Evolutionary conservation across 1,140 invertebrate genomes (phyloP), one percentile per base, ranked within the genome.

Genomic region (Daktulosphaira vitifoliae): DNA sequence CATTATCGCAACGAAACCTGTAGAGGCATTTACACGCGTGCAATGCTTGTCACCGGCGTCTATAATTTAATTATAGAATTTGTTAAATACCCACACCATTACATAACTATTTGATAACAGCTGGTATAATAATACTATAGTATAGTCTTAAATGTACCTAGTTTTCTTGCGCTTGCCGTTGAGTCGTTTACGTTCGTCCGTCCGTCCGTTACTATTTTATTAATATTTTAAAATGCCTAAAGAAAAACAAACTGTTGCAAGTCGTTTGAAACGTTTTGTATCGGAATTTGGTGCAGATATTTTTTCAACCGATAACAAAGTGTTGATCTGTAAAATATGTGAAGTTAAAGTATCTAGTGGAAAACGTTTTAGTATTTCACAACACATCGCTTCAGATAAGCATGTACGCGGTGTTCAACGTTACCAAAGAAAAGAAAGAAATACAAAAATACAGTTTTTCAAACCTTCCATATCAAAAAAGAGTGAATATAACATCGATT

Each of bases 171-270:
- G 9, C 48, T 25, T 15, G 48, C 22, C 22, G 22, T 1, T 25
- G 48, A 49, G n/a, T n/a, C n/a, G n/a, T n/a, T n/a, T n/a, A n/a
- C n/a, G 48, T 49, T 49, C 0, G 48, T 25, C 48, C 48, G 22
- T 49, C 25, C 13, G 22, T 2, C 22, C 3, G 11, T n/a, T 23
- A 2, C 11, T 1, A 13, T 15, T 7, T 49, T 4, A 49, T 49
- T 49, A 20, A 49, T 49, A 49, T 49, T 49, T 49, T 49, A 49
- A 4, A 49, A 49, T 49, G 22, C 48, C 22, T 20, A 49, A 49
- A 49, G 48, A 49, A 49, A 49, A 49, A 49, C 3, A 49, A 16
- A n/a, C 23, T 13, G 26, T 7, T 50, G 18, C 13, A 25, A 23
- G 46, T 23, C 46, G 13, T 16, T 49, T 49, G 25, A 11, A 23